These are phyloP conservation scores for Tauraco hartlaubi DNA, from an alignment of 2,797 vertebrate species.

Conservation along the genomic window DNA sequence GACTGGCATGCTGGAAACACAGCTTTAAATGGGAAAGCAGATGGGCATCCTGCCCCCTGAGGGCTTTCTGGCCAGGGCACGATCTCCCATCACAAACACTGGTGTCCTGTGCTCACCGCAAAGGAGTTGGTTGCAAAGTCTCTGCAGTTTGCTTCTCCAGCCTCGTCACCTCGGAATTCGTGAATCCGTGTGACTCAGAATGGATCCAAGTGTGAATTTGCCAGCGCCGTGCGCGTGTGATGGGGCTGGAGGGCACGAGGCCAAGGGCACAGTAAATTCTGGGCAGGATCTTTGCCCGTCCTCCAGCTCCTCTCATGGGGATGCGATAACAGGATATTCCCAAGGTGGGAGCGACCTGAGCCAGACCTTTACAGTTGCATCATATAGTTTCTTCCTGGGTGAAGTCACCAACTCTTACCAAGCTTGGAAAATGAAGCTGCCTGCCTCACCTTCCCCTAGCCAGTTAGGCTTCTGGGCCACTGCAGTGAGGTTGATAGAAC, in stretches of 20 bases:
- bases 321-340: neutral
- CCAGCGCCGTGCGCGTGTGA: too few species aligned
- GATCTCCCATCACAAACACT: rapidly evolving
- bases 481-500: neutral
- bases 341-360: neutral
- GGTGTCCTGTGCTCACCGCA: neutral
- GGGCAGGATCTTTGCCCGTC: neutral
- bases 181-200: neutral
- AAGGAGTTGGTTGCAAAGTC: neutral
- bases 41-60: neutral
- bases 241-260: neutral
- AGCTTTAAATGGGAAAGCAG: neutral
- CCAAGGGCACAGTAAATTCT: neutral
- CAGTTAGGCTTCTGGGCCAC: neutral
- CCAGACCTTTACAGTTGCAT: neutral
- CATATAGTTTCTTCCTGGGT: neutral
- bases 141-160: neutral
- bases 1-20: neutral
- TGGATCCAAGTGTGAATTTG: neutral
- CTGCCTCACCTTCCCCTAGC: neutral
- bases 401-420: neutral
- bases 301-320: neutral
- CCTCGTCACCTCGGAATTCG: neutral
- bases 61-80: neutral
- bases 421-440: neutral